Conservation (phyloP, 2,797 vertebrate genomes). For the Coreius guichenoti region DNA sequence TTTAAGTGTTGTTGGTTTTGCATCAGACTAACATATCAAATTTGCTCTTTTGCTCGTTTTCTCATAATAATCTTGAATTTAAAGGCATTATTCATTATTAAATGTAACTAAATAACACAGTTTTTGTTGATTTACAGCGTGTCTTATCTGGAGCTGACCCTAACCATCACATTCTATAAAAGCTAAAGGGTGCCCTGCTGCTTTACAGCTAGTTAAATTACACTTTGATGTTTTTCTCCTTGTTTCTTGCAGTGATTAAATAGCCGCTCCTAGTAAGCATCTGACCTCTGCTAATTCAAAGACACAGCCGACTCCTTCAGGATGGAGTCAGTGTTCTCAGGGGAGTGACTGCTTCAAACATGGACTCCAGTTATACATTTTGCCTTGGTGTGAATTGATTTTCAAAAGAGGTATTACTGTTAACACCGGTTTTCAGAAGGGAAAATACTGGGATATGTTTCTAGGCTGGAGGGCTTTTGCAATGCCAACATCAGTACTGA, state of each 20-base stretch:
- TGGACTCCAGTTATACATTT: background rate
- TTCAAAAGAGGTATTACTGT: background rate
- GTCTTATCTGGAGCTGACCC: constrained; percentile 75
- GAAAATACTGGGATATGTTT: background rate
- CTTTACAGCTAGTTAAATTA: constrained; percentile 86
- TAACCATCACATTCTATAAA: constrained; percentile 73
- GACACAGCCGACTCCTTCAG: constrained; percentile 70
- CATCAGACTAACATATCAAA: too few species aligned
- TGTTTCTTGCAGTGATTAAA: constrained; percentile 81
- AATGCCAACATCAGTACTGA: background rate
- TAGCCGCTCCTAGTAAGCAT: constrained; percentile 82
- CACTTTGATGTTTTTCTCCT: constrained; percentile 86
- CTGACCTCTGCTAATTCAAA: constrained; percentile 80
- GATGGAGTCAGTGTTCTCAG: constrained; percentile 55
- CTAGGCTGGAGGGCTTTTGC: background rate
- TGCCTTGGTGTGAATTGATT: background rate
- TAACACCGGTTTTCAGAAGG: background rate
- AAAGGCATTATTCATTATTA: background rate
- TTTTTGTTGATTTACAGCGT: constrained; percentile 73
- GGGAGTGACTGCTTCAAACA: constrained; percentile 18
- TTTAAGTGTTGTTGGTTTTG: background rate
- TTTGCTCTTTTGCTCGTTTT: too few species aligned
- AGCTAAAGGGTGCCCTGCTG: constrained; percentile 68
- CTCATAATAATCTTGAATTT: background rate
- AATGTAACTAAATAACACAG: background rate